Base-by-base conservation (phyloP, 2,888 invertebrate species). In the Drosophila tanythrix region DNA sequence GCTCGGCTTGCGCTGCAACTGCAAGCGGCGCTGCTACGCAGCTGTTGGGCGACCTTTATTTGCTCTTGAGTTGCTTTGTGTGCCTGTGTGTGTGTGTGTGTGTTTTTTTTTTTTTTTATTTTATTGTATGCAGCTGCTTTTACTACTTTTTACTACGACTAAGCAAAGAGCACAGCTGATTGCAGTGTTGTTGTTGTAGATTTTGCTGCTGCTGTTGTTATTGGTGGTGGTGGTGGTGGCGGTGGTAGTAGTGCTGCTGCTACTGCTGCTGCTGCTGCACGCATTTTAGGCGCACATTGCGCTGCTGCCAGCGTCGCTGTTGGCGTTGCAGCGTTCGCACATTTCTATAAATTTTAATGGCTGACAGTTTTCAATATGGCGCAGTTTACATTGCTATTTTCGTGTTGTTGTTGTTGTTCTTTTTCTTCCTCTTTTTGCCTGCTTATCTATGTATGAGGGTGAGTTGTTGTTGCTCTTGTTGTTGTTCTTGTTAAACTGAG, bases 41-140 rank as follows among this genome's bases (percentile, higher is more conserved):
- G 85, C 70, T 83, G 82, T 81, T 66, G 71, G 73, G 78, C 85
- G 89, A 89, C 89, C 89, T 89, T 84, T 89, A 84, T 82, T 87
- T 84, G 85, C 88, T 82, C 82, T 89, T 89, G 82, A 81, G 81
- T 64, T 67, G 67, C 72, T 71, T 83, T 67, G 56, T 58, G 59
- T 63, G 60, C 58, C 21, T 65, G 50, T 67, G 15, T 40, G n/a
- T 40, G 3, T 40, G 40, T 71, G 60, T 67, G 25, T 62, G 11
- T 67, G 50, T 61, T 13, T 70, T 65, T 50, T 62, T 52, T 62
- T 52, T 35, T 55, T 70, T 57, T 50, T 48, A 56, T 50, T 33
- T 59, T 70, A 52, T 50, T 52, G 33, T 65, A 66, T 77, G 72
- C 78, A 70, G 74, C 82, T 80, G 82, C 79, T 80, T 80, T 82